Evolutionary conservation across 2,888 invertebrate genomes (phyloP), one percentile per base, ranked within the genome.

Genomic region (Ochropacha duplaris): DNA sequence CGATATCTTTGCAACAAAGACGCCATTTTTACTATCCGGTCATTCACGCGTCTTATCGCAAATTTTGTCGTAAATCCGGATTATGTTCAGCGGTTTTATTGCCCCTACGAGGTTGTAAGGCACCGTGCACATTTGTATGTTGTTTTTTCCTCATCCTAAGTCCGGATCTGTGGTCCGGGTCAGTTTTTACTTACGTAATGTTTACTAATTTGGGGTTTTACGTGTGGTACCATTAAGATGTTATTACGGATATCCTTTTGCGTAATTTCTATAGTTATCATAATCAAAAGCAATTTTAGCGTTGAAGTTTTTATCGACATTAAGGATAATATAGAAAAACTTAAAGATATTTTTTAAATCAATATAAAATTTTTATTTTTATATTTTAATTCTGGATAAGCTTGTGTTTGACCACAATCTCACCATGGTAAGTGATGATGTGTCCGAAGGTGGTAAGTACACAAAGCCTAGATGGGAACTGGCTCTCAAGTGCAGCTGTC

Each of bases 61-160:
- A 56, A 54, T 57, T 58, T 50, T 34, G 36, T 58, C 62, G 58
- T 60, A 62, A 62, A 62, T 58, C 60, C 54, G 55, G 62, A 60
- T 60, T 57, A 58, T 54, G 58, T 54, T 50, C 54, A 16, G 59
- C 51, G 49, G 58, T 60, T 60, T 57, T 57, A 50, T 55, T 55
- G 54, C 54, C 54, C 22, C 31, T 50, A 50, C 16, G 28, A 22
- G 31, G 31, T 16, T 51, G 19, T 16, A 19, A 44, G 19, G 44
- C 44, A 19, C 44, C 44, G 16, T 44, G 19, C 44, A 19, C n/a
- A 44, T 44, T 19, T 52, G 16, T 19, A 31, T 22, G 22, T 52
- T 22, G 12, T 31, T 12, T 22, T 52, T 52, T 52, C 16, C 44
- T 39, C 2, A 12, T 11, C 31, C 4, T 31, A 31, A 12, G 19